Conservation (phyloP, 2,797 vertebrate genomes). For the Myoxocephalus aenaeus region DNA sequence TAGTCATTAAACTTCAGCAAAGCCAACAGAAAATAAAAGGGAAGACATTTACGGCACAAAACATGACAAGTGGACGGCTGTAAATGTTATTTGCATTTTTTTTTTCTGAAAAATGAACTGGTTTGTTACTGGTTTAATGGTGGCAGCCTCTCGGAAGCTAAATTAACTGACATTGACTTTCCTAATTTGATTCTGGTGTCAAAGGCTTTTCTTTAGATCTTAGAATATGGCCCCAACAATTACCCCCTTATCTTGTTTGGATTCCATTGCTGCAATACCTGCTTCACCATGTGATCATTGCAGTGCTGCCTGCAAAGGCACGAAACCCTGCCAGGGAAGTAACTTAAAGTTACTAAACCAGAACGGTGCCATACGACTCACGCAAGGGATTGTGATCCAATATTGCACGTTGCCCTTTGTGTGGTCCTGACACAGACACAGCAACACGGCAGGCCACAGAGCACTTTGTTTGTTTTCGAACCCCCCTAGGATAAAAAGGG, state of each 20-base stretch:
- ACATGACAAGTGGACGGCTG: no score
- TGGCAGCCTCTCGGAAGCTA: no score
- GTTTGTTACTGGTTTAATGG: no score
- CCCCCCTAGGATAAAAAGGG: constrained; percentile 34
- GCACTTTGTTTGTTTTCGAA: constrained; percentile 60
- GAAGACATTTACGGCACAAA: no score
- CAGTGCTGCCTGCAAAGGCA: background rate
- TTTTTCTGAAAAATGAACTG: no score
- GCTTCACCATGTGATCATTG: background rate
- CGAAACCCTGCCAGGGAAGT: background rate
- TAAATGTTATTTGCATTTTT: no score
- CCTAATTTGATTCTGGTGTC: background rate
- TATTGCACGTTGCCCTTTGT: constrained; percentile 34
- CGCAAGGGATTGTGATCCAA: background rate
- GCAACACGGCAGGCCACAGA: constrained; percentile 41
- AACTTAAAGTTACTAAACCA: constrained; percentile 1
- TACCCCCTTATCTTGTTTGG: background rate
- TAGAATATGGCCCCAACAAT: background rate
- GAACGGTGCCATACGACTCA: constrained; percentile 3
- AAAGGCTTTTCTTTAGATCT: background rate
- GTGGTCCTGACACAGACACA: constrained; percentile 27
- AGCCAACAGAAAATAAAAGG: no score
- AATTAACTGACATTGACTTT: background rate
- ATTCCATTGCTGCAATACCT: background rate
- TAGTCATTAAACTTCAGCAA: no score